Conservation (phyloP, 2,797 vertebrate species). For the Rhinichthys osculus region DNA sequence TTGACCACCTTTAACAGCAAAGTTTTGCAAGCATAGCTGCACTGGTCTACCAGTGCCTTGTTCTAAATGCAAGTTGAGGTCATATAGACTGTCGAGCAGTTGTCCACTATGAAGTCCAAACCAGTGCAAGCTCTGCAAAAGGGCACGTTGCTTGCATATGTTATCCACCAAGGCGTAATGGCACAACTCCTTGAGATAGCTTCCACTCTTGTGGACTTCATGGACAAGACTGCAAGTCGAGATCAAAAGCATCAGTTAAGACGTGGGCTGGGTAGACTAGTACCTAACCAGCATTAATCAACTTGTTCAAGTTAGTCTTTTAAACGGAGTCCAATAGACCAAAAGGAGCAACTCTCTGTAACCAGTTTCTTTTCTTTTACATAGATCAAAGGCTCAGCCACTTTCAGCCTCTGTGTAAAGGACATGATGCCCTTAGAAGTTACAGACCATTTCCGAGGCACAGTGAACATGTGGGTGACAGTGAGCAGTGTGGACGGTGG, state of each 20-base stretch:
- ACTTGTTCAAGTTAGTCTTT: conserved; percentile 1
- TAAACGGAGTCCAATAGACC: neutral
- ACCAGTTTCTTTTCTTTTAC: conserved; percentile 24
- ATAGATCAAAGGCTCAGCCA: conserved; percentile 87
- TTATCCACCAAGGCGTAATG: neutral
- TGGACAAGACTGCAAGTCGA: neutral
- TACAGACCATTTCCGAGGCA: conserved; percentile 91
- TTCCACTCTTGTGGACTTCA: neutral
- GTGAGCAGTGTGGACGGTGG: conserved; percentile 86
- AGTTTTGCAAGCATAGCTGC: neutral
- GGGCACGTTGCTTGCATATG: neutral
- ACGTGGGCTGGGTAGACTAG: neutral
- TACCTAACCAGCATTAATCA: neutral
- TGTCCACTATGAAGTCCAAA: neutral
- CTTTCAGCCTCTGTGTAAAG: conserved; percentile 87
- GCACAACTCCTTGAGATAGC: neutral
- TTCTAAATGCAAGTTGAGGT: neutral
- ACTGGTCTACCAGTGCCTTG: neutral
- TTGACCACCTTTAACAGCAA: neutral
- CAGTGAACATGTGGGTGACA: conserved; percentile 88
- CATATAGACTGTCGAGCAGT: neutral
- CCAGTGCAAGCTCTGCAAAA: neutral
- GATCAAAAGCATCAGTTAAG: neutral
- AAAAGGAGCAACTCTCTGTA: neutral
- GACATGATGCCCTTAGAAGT: conserved; percentile 93